Conservation (phyloP, 1,140 invertebrate species). For the Sarcophaga peregrina region DNA sequence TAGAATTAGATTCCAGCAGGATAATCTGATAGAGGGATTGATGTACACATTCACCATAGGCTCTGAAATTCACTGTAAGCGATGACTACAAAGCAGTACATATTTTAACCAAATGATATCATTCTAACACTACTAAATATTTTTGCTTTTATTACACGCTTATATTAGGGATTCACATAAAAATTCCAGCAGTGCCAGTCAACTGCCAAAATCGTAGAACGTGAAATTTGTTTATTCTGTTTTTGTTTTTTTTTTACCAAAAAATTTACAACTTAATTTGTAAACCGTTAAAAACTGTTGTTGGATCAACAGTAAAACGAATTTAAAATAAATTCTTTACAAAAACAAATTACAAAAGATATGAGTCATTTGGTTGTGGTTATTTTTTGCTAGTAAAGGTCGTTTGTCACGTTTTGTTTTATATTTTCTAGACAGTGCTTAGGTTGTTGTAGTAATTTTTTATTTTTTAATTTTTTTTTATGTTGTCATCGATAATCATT, state of each 20-base stretch:
- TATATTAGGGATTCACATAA: background rate
- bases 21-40: no score
- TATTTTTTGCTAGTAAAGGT: background rate
- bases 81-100: no score
- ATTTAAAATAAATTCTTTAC: background rate
- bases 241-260: background rate
- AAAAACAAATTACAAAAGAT: background rate
- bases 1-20: no score
- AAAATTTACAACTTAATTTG: background rate
- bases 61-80: no score
- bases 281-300: background rate
- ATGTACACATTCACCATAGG: no score
- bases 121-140: no score
- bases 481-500: conserved; percentile 24
- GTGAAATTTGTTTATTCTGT: background rate
- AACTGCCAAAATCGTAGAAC: background rate
- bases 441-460: background rate
- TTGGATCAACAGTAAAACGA: background rate
- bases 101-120: no score
- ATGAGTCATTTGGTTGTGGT: background rate
- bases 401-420: conserved; percentile 16
- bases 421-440: background rate
- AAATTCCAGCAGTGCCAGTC: background rate
- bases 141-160: no score
- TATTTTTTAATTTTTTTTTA: background rate